Evolutionary conservation across 2,113 vertebrate species (phyloP).

Genomic region (Candoia aspera): DNA sequence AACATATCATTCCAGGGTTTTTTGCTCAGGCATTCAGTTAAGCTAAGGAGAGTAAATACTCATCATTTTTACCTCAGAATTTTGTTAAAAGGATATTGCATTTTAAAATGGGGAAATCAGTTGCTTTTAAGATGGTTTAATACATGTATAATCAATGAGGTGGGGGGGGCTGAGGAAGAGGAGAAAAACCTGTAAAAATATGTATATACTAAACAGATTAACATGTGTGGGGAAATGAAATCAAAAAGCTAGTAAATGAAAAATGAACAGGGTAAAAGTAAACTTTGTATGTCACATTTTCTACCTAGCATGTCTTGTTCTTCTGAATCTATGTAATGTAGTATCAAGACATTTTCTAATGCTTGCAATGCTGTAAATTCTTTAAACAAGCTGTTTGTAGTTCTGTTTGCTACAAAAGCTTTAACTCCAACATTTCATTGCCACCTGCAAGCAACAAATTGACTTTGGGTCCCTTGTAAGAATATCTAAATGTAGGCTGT

Average conservation of each 20-base stretch:
- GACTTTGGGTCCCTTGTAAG: conserved; percentile 84
- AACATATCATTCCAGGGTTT: background rate
- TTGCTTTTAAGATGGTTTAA: background rate
- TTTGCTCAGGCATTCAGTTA: background rate
- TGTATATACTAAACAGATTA: conserved; percentile 33
- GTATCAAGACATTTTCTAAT: conserved; percentile 69
- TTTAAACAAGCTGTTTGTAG: conserved; percentile 76
- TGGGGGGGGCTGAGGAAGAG: background rate
- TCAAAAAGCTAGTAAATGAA: conserved; percentile 34
- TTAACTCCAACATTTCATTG: conserved; percentile 73
- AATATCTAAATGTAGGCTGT: conserved; percentile 91
- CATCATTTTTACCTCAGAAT: background rate
- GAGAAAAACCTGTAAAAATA: conserved; percentile 21
- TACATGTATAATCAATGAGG: background rate
- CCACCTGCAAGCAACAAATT: conserved; percentile 68
- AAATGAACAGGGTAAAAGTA: conserved; percentile 32
- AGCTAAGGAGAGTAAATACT: conserved; percentile 24
- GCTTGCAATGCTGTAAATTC: conserved; percentile 67
- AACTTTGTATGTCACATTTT: conserved; percentile 48
- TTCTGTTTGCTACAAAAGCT: conserved; percentile 75
- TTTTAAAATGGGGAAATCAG: background rate
- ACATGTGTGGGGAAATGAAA: background rate
- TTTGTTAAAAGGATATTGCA: background rate
- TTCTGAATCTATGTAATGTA: conserved; percentile 54
- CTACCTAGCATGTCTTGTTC: conserved; percentile 53